Evolutionary conservation across 2,888 invertebrate genomes (phyloP).

Genomic region (Drosophila peninsularis): DNA sequence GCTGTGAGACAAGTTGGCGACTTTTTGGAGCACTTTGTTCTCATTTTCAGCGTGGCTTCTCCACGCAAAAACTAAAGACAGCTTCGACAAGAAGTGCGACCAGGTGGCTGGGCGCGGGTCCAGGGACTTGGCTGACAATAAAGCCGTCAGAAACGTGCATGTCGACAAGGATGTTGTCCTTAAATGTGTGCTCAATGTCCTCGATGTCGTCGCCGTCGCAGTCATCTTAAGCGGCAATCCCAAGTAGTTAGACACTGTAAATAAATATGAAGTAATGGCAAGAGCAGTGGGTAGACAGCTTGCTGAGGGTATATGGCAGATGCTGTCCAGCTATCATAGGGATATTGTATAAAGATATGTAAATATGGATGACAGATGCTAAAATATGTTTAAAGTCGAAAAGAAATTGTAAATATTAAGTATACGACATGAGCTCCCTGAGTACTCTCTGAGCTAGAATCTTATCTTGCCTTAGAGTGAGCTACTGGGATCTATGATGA

Average conservation of each 20-base stretch:
- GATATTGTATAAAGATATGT: not conserved
- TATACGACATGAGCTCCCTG: no score
- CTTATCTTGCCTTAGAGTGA: no score
- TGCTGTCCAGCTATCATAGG: not conserved
- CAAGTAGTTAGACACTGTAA: conserved; percentile 51
- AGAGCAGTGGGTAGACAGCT: conserved; percentile 12
- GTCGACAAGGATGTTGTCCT: conserved; percentile 58
- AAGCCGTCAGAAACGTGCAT: conserved; percentile 74
- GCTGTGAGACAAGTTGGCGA: conserved; percentile 61
- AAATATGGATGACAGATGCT: not conserved
- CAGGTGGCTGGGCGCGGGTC: conserved; percentile 27
- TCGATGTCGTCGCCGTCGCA: conserved; percentile 36
- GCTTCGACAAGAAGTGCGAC: conserved; percentile 24
- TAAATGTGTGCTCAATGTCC: conserved; percentile 28
- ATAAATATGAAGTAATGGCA: conserved; percentile 31
- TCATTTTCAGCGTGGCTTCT: conserved; percentile 56
- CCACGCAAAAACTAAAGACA: conserved; percentile 43
- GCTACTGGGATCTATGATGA: no score
- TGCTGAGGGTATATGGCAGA: not conserved
- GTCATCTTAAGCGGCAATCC: conserved; percentile 52
- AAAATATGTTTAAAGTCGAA: no score
- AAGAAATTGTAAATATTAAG: not conserved
- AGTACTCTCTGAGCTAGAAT: no score
- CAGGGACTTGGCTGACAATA: conserved; percentile 58
- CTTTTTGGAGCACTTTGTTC: conserved; percentile 77